Percentiles rank a stretch among this genome's conserved stretches.
Conservation (phyloP, 2,113 vertebrate species). For the Sminthopsis crassicaudata region DNA sequence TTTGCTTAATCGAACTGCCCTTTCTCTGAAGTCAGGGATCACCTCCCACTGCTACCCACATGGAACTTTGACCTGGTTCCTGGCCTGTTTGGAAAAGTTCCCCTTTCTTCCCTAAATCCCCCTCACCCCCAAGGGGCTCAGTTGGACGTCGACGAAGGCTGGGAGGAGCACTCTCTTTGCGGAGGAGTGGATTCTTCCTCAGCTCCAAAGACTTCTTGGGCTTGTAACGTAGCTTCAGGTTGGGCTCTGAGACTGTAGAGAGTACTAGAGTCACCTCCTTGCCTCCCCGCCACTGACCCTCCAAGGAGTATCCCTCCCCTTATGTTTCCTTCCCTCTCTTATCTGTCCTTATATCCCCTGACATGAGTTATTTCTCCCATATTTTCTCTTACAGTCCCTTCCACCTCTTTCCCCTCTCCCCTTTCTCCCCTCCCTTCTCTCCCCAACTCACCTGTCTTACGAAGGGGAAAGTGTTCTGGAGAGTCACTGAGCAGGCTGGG, state of each 20-base stretch:
- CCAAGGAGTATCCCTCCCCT: not conserved
- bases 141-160: slow-evolving; percentile 87
- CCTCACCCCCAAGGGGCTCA: slow-evolving; percentile 87
- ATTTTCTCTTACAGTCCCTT: not conserved
- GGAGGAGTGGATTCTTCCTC: slow-evolving; percentile 92
- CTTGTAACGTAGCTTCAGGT: slow-evolving; percentile 94
- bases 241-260: slow-evolving; percentile 92
- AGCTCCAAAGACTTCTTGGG: slow-evolving; percentile 92
- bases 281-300: not conserved
- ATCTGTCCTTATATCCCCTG: not conserved
- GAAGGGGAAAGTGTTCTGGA: slow-evolving; percentile 88
- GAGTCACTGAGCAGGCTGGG: slow-evolving; percentile 84
- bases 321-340: not conserved
- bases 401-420: not conserved
- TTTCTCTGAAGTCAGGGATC: not conserved
- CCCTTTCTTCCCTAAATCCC: fast-evolving
- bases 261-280: not conserved
- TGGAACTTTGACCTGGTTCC: no score
- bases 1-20: not conserved
- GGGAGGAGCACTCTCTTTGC: slow-evolving; percentile 94
- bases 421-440: not conserved
- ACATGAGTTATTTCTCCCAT: not conserved
- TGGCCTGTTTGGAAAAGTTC: not conserved
- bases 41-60: not conserved
- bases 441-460: slow-evolving; percentile 89